A percentile compares a stretch with the other conserved stretches of the same genome.
phyloP scores from a whole-genome alignment of 2,113 vertebrate species.

The Saccopteryx leptura region DNA sequence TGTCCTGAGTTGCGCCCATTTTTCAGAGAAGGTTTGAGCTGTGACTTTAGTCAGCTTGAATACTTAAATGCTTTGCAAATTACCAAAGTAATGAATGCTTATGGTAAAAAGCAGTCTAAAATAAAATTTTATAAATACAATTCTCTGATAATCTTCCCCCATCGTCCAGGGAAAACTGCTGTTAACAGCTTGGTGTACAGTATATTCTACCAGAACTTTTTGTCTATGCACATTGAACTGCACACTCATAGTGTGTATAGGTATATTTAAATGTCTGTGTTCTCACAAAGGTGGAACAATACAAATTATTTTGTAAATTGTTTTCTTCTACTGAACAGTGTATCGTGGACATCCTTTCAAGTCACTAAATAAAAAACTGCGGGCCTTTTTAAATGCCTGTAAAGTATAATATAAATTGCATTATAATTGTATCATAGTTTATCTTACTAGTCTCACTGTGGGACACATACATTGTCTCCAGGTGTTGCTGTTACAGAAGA shows the following conservation, averaged over 20 bases:
- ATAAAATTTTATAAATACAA: constrained; percentile 11
- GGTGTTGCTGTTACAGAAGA: background rate
- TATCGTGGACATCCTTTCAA: background rate
- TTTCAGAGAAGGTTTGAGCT: constrained; percentile 22
- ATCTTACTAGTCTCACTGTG: background rate
- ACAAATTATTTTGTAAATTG: background rate
- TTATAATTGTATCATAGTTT: background rate
- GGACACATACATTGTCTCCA: background rate
- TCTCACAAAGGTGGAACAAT: constrained; percentile 10
- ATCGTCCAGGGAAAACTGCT: background rate
- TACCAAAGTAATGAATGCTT: constrained; percentile 35
- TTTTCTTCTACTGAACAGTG: background rate
- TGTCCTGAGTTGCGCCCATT: background rate
- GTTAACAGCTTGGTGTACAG: background rate
- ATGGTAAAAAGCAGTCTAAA: constrained; percentile 36
- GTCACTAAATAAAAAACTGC: background rate
- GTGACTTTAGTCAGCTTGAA: constrained; percentile 1
- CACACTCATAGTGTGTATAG: background rate
- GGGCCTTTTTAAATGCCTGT: constrained; percentile 53
- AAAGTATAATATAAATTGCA: background rate
- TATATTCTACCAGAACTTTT: constrained; percentile 31
- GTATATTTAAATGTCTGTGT: background rate
- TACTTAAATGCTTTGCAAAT: constrained; percentile 62
- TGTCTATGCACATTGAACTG: background rate
- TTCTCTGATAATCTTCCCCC: background rate